These are phyloP conservation scores for Beris morrisii DNA, from an alignment of 2,888 invertebrate species.

Conservation along the genomic window DNA sequence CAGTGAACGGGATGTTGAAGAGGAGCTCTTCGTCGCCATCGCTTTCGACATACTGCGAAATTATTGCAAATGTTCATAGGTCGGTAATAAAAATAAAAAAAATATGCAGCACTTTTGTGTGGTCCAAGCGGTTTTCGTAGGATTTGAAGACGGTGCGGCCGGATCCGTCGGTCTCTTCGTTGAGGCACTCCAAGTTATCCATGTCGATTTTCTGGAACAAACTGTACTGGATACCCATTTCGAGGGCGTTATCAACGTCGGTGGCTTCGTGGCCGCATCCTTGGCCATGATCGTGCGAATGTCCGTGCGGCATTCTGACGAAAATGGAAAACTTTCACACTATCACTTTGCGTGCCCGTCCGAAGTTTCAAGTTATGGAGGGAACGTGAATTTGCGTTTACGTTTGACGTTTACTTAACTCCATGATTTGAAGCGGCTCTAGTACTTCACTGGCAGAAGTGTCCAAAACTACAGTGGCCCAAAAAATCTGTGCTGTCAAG, in stretches of 20 bases:
- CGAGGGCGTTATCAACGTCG: conserved; percentile 51
- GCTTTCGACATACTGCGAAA: conserved; percentile 85
- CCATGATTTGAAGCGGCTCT: too few species aligned
- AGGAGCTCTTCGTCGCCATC: conserved; percentile 95
- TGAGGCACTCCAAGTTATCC: conserved; percentile 85
- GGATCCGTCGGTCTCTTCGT: conserved; percentile 83
- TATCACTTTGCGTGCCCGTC: too few species aligned
- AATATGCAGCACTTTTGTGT: conserved; percentile 63
- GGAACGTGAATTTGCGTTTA: too few species aligned
- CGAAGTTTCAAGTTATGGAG: too few species aligned
- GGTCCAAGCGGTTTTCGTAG: conserved; percentile 83
- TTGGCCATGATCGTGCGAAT: conserved; percentile 51
- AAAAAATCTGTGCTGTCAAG: too few species aligned
- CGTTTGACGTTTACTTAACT: too few species aligned
- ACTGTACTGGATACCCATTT: conserved; percentile 61
- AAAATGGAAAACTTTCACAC: too few species aligned
- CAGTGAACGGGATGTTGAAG: conserved; percentile 96
- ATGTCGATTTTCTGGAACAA: conserved; percentile 87
- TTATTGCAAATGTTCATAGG: background rate
- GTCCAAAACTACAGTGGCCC: too few species aligned
- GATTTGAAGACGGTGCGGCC: conserved; percentile 90
- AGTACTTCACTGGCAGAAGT: too few species aligned
- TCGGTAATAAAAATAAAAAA: background rate
- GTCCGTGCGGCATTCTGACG: conserved; percentile 51
- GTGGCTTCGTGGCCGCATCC: conserved; percentile 53